phyloP scores from a whole-genome alignment of 2,888 invertebrate species.

The Odontocolon sp. region DNA sequence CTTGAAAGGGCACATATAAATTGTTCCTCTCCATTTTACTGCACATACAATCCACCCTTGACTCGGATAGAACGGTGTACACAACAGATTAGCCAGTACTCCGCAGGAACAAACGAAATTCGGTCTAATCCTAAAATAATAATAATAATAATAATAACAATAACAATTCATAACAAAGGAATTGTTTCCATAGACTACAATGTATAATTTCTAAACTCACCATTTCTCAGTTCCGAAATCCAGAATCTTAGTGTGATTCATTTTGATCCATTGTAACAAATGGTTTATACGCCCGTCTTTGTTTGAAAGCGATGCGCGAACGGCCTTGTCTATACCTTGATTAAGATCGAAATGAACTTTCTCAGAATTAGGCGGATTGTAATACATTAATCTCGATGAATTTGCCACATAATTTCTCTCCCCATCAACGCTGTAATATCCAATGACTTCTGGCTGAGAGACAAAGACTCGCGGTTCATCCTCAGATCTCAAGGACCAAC shows the following conservation, averaged over 20 bases:
- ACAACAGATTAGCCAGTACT: slow-evolving; percentile 85
- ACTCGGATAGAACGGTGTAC: slow-evolving; percentile 86
- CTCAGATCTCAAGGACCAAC: too few species aligned
- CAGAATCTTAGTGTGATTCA: slow-evolving; percentile 11
- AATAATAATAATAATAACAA: too few species aligned
- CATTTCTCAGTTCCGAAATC: not conserved
- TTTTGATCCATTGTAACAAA: slow-evolving; percentile 32
- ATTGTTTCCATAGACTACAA: too few species aligned
- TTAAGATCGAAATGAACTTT: slow-evolving; percentile 23
- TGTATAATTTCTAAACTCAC: too few species aligned
- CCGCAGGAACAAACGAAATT: slow-evolving; percentile 88
- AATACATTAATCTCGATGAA: slow-evolving; percentile 39
- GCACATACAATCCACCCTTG: slow-evolving; percentile 88
- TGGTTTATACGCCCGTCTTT: not conserved
- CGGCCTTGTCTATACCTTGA: slow-evolving; percentile 6
- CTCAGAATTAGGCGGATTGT: slow-evolving; percentile 15
- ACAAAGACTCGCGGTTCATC: not conserved
- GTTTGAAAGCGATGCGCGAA: not conserved
- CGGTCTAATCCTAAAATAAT: slow-evolving; percentile 70
- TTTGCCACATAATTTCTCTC: slow-evolving; percentile 26
- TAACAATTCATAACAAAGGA: too few species aligned
- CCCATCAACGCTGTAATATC: slow-evolving; percentile 42
- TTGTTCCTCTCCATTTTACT: slow-evolving; percentile 84
- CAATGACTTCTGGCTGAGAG: not conserved
- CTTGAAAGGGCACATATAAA: slow-evolving; percentile 86